Evolutionary conservation across 2,888 invertebrate genomes (phyloP).

Genomic region (Lysandra coridon): DNA sequence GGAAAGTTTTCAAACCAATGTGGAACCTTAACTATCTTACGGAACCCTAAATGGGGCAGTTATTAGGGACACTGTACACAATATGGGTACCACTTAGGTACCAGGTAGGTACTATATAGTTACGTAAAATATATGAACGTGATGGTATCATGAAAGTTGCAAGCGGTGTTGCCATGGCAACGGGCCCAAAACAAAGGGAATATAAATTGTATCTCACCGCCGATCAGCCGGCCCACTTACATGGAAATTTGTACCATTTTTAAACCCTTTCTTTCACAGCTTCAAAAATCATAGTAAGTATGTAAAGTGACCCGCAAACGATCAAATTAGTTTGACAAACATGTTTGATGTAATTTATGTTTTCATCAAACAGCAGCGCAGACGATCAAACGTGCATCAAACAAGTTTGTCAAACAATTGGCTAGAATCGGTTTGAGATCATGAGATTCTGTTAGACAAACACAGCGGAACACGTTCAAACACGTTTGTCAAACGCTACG

Average conservation of each 20-base stretch:
- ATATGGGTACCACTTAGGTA: background rate
- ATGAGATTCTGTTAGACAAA: no score
- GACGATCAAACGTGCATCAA: no score
- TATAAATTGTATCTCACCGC: constrained; percentile 21
- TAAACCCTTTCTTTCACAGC: background rate
- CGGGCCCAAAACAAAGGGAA: constrained; percentile 26
- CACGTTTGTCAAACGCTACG: no score
- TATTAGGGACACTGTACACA: background rate
- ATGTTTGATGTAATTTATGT: no score
- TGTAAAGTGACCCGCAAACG: no score
- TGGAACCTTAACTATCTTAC: background rate
- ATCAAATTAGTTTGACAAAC: no score
- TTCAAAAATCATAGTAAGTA: background rate
- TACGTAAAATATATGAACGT: constrained; percentile 7
- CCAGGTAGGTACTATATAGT: constrained; percentile 1
- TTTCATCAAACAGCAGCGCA: no score
- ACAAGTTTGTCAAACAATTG: no score
- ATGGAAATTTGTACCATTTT: background rate
- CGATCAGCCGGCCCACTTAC: constrained; percentile 15
- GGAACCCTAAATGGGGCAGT: background rate
- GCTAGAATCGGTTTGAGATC: no score
- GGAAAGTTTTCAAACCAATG: background rate
- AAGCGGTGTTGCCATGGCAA: constrained; percentile 20
- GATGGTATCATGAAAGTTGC: constrained; percentile 3
- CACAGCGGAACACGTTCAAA: no score